Evolutionary conservation across 2,888 invertebrate species (phyloP).

Genomic region (Nysson spinosus): DNA sequence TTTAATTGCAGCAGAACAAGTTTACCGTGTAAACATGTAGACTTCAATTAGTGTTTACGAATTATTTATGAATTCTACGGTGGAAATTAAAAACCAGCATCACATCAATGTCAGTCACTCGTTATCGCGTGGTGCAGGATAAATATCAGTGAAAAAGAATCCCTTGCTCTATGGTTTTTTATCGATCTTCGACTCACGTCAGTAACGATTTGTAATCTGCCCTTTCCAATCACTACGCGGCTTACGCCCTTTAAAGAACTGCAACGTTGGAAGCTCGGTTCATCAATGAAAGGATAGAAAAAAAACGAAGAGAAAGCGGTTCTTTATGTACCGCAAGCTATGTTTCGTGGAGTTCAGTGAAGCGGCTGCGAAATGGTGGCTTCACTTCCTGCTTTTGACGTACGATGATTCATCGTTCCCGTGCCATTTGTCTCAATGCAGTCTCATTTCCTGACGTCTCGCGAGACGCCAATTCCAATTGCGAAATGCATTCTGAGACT

Average conservation of each 20-base stretch:
- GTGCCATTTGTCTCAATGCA: slow-evolving; percentile 70
- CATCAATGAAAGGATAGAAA: slow-evolving; percentile 42
- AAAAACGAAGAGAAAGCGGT: slow-evolving; percentile 37
- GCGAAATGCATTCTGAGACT: slow-evolving; percentile 57
- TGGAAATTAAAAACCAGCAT: too few species aligned
- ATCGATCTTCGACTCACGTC: slow-evolving; percentile 15
- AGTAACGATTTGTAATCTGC: slow-evolving; percentile 48
- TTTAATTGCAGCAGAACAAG: too few species aligned
- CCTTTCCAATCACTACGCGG: slow-evolving; percentile 46
- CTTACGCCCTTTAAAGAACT: slow-evolving; percentile 30
- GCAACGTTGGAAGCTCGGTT: slow-evolving; percentile 32
- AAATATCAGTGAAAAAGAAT: slow-evolving; percentile 18
- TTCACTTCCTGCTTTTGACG: slow-evolving; percentile 66
- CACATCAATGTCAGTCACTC: too few species aligned
- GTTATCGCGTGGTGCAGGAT: slow-evolving; percentile 29
- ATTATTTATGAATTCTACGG: too few species aligned
- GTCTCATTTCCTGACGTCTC: slow-evolving; percentile 63
- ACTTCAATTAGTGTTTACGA: too few species aligned
- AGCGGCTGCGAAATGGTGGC: slow-evolving; percentile 56
- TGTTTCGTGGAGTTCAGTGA: slow-evolving; percentile 48
- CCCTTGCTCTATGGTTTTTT: background rate
- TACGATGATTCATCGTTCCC: slow-evolving; percentile 69
- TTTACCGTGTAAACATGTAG: too few species aligned
- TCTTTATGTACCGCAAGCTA: slow-evolving; percentile 43
- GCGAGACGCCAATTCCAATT: slow-evolving; percentile 67